These are phyloP conservation scores for Semaprochilodus insignis DNA, from an alignment of 2,797 vertebrate species.

Conservation along the genomic window DNA sequence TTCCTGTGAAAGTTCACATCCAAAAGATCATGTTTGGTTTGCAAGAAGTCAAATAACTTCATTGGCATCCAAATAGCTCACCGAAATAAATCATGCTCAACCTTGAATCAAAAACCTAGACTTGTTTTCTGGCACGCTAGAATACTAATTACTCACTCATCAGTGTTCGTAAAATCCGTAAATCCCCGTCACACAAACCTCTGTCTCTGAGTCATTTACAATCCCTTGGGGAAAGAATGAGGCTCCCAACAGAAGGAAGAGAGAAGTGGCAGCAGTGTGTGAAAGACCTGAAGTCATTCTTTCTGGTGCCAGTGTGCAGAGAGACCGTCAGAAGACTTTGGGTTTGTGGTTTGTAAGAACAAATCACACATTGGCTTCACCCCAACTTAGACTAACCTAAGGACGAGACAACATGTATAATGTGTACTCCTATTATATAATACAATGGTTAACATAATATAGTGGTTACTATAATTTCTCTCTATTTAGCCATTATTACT, in stretches of 20 bases:
- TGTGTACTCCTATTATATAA: neutral
- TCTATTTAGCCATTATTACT: neutral
- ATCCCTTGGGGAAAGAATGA: slow-evolving; percentile 65
- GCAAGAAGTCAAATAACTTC: neutral
- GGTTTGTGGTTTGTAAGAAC: slow-evolving; percentile 45
- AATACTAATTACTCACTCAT: slow-evolving; percentile 62
- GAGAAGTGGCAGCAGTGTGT: slow-evolving; percentile 65
- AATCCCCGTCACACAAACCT: slow-evolving; percentile 44
- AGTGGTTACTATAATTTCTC: neutral
- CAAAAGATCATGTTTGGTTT: neutral
- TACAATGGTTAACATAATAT: neutral
- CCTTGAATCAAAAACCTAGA: slow-evolving; percentile 39
- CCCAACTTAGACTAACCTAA: neutral
- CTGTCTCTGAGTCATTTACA: slow-evolving; percentile 69
- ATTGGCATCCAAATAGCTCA: neutral
- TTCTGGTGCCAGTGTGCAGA: slow-evolving; percentile 58
- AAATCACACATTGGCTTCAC: slow-evolving; percentile 32
- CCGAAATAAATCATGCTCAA: neutral
- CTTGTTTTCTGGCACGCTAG: slow-evolving; percentile 61
- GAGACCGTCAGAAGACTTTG: slow-evolving; percentile 32
- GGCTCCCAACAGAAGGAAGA: slow-evolving; percentile 50
- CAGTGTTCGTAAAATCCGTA: slow-evolving; percentile 66
- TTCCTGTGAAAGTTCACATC: neutral
- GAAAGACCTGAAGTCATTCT: slow-evolving; percentile 68
- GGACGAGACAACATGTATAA: neutral